Evolutionary conservation across 2,113 vertebrate species (phyloP).

Genomic region (Burhinus bistriatus): DNA sequence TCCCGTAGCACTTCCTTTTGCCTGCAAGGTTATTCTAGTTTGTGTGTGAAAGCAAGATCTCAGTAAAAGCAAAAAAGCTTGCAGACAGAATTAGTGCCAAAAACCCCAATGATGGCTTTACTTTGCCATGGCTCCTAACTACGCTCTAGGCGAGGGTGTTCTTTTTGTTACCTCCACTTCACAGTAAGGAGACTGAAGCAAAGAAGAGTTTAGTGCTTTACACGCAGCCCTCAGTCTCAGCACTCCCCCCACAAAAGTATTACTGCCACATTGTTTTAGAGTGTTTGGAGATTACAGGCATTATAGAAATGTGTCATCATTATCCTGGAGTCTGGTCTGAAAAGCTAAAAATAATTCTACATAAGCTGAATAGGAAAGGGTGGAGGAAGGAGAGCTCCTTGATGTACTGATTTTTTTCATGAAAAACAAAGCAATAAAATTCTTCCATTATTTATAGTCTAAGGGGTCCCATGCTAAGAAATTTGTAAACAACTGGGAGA

Average conservation of each 20-base stretch:
- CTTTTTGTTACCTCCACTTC: not conserved
- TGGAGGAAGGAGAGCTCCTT: conserved; percentile 48
- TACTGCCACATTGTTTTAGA: not conserved
- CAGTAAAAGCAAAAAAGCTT: not conserved
- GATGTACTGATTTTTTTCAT: conserved; percentile 3
- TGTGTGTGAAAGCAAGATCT: not conserved
- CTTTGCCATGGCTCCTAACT: not conserved
- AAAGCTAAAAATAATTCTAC: conserved; percentile 25
- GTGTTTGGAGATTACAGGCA: not conserved
- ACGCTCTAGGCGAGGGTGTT: not conserved
- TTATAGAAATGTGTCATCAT: not conserved
- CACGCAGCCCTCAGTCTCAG: not conserved
- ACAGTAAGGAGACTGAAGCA: not conserved
- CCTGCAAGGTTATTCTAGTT: not conserved
- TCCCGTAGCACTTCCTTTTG: not conserved
- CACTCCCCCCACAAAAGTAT: not conserved
- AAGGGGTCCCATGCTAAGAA: conserved; percentile 45
- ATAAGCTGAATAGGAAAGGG: conserved; percentile 49
- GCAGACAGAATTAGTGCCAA: not conserved
- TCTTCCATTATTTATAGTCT: conserved; percentile 38
- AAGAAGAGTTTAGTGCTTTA: not conserved
- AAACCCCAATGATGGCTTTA: not conserved
- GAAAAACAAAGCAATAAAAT: conserved; percentile 45
- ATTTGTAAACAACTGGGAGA: conserved; percentile 55
- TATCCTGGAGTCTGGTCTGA: not conserved